phyloP scores from a whole-genome alignment of 1,140 invertebrate genomes.

The Panagrolaimus sp. region DNA sequence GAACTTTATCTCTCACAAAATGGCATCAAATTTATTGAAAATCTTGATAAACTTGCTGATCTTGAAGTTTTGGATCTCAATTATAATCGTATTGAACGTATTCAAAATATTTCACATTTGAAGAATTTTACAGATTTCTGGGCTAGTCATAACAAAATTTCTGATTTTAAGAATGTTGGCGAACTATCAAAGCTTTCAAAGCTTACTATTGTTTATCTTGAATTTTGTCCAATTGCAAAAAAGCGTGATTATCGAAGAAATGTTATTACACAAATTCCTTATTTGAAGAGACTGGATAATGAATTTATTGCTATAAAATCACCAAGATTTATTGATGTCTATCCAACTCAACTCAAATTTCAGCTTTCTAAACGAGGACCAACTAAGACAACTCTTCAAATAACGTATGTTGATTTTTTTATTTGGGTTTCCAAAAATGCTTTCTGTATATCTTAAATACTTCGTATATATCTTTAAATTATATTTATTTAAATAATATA shows the following conservation, averaged over 20 bases:
- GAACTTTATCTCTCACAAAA: slow-evolving; percentile 92
- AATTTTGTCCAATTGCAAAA: slow-evolving; percentile 38
- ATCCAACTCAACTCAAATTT: too few relatives aligned
- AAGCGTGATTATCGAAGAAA: slow-evolving; percentile 28
- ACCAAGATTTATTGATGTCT: too few relatives aligned
- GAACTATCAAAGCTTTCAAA: slow-evolving; percentile 32
- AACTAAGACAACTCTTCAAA: too few relatives aligned
- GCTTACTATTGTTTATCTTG: slow-evolving; percentile 36
- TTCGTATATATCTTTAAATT: too few relatives aligned
- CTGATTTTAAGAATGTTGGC: slow-evolving; percentile 34
- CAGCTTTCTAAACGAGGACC: too few relatives aligned
- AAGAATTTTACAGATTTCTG: slow-evolving; percentile 46
- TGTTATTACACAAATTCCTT: slow-evolving; percentile 29
- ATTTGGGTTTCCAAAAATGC: too few relatives aligned
- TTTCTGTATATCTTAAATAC: too few relatives aligned
- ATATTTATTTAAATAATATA: too few relatives aligned
- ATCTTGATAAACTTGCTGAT: slow-evolving; percentile 64
- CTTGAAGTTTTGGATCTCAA: slow-evolving; percentile 48
- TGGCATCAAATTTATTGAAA: slow-evolving; percentile 70
- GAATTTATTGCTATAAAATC: slow-evolving; percentile 19
- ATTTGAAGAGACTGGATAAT: slow-evolving; percentile 36
- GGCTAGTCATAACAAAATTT: slow-evolving; percentile 43
- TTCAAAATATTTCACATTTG: slow-evolving; percentile 36
- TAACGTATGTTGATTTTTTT: too few relatives aligned
- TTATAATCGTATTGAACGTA: slow-evolving; percentile 38